These are phyloP conservation scores for Bembecia ichneumoniformis DNA, from an alignment of 2,888 invertebrate genomes.

Conservation along the genomic window DNA sequence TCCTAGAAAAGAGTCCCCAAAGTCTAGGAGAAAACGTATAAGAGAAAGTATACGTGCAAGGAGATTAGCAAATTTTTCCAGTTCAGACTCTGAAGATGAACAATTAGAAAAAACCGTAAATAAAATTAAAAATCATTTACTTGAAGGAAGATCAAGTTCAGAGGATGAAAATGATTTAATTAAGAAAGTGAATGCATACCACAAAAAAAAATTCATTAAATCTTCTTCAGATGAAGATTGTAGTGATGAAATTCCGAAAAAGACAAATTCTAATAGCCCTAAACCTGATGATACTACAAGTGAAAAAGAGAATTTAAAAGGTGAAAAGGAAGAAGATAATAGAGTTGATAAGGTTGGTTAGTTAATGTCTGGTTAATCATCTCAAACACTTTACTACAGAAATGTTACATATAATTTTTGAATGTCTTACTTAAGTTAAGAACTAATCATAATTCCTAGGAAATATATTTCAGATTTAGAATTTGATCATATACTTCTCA, in stretches of 20 bases:
- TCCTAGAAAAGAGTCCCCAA: slow-evolving; percentile 14
- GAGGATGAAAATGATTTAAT: slow-evolving; percentile 19
- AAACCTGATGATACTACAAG: background rate
- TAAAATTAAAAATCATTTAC: slow-evolving; percentile 32
- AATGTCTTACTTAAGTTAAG: too few relatives aligned
- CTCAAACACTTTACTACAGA: too few relatives aligned
- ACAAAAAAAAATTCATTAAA: slow-evolving; percentile 6
- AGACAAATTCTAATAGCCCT: slow-evolving; percentile 1
- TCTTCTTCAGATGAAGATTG: slow-evolving; percentile 23
- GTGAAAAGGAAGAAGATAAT: slow-evolving; percentile 5
- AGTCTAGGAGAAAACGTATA: slow-evolving; percentile 33
- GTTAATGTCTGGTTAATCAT: background rate
- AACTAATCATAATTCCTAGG: too few relatives aligned
- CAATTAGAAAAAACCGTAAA: slow-evolving; percentile 27
- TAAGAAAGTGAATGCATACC: slow-evolving; percentile 6
- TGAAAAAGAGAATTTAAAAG: background rate
- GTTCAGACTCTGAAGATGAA: slow-evolving; percentile 54
- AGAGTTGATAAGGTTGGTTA: slow-evolving; percentile 46
- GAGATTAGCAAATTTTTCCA: slow-evolving; percentile 43
- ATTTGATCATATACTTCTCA: too few relatives aligned
- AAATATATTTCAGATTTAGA: too few relatives aligned
- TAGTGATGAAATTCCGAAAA: slow-evolving; percentile 8
- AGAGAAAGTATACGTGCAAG: slow-evolving; percentile 50
- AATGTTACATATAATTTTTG: too few relatives aligned
- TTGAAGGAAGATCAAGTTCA: slow-evolving; percentile 19